phyloP scores from a whole-genome alignment of 2,113 vertebrate genomes.

The Pelvicachromis taeniatus region DNA sequence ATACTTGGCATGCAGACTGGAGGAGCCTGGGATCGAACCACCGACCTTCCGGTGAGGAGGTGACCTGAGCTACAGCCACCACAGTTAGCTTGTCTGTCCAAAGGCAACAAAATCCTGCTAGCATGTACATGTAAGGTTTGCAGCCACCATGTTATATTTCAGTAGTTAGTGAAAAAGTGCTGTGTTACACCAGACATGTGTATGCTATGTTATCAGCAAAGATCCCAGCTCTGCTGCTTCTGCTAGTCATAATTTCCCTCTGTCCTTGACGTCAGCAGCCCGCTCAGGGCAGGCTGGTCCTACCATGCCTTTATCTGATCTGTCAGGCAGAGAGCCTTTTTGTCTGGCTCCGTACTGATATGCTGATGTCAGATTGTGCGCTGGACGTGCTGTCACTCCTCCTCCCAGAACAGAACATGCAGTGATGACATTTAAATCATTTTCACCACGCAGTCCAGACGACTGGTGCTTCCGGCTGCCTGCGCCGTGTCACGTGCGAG shows the following conservation, averaged over 20 bases:
- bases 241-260: neutral
- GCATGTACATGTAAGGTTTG: neutral
- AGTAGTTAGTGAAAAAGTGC: neutral
- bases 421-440: constrained; percentile 25
- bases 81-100: neutral
- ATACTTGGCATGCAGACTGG: no score
- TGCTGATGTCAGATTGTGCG: constrained; percentile 41
- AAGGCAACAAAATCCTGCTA: neutral
- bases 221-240: neutral
- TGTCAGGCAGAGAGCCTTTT: constrained; percentile 17
- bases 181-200: neutral
- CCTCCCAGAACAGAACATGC: constrained; percentile 11
- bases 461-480: neutral
- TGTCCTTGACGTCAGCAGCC: neutral
- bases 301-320: constrained; percentile 20
- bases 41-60: no score
- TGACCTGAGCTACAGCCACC: no score
- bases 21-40: no score
- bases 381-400: neutral
- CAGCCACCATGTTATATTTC: neutral
- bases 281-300: neutral
- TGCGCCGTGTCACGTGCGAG: neutral
- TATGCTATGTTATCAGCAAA: neutral
- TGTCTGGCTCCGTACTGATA: constrained; percentile 14
- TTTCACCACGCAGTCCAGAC: neutral